Evolutionary conservation across 2,888 invertebrate species (phyloP), one percentile per base, ranked within the genome.

Genomic region (Catocala fraxini): DNA sequence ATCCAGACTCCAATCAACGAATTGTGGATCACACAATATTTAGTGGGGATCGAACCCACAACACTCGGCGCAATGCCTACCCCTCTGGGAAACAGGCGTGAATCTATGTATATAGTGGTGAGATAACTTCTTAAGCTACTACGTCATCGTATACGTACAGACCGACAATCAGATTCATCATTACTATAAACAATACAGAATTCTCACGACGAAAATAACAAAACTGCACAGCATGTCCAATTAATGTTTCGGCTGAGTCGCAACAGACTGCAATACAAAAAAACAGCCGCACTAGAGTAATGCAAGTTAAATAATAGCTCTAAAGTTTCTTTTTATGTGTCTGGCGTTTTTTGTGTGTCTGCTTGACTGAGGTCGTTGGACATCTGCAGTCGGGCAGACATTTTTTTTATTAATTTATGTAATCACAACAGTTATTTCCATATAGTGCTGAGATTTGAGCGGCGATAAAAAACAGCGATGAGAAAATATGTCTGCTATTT

Each of bases 281-380:
- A 76, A 76, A 75, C 49, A 11, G 43, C 35, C 25, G 34, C 68
- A 59, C 45, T 67, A 61, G 57, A 54, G 51, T 63, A 69, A 67
- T 77, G 79, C 75, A 78, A 62, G 59, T 63, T 42, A 63, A 70
- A 69, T 74, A 60, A 78, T 81, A 77, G 70, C 65, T 74, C 58
- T 75, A 73, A 75, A 69, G 61, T 62, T 70, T 65, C 72, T 77
- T 83, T 83, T 86, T 85, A 79, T 77, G 58, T 35, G 85, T 84
- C 84, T 83, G 71, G 70, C 0, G 61, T 82, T 88, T 87, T 88
- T 88, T 88, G 80, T 77, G 45, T 53, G 84, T 83, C 83, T 82
- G 77, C 71, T 76, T 33, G 65, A 59, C 54, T 63, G 54, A 74
- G 74, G 68, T 76, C 65, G 59, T 70, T 71, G 79, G 71, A 78